These are phyloP conservation scores for Botia almorhae DNA, from an alignment of 2,797 vertebrate species.

Conservation along the genomic window DNA sequence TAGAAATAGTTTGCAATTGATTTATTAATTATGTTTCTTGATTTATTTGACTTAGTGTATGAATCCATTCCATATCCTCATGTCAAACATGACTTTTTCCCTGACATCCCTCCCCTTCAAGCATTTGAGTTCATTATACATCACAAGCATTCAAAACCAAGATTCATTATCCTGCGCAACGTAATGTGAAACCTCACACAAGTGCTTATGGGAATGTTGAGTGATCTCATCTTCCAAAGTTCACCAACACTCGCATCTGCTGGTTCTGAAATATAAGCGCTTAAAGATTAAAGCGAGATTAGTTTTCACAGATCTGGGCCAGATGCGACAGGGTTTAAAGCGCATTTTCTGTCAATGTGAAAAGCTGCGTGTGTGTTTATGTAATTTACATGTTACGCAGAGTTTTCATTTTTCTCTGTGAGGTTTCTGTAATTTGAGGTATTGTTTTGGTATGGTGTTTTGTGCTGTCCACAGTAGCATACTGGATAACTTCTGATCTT, in stretches of 20 bases:
- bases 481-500: not conserved
- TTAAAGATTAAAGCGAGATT: conserved; percentile 59
- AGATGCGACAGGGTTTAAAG: conserved; percentile 40
- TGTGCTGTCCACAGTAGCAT: not conserved
- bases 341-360: conserved; percentile 30
- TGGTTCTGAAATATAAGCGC: conserved; percentile 46
- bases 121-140: not conserved
- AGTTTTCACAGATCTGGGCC: conserved; percentile 46
- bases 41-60: not conserved
- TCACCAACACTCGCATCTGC: conserved; percentile 30
- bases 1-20: no score
- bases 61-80: not conserved
- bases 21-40: no score
- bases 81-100: not conserved
- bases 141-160: conserved; percentile 7
- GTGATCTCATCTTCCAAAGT: conserved; percentile 38
- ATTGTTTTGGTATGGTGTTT: not conserved
- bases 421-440: not conserved
- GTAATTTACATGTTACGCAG: not conserved
- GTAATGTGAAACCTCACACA: conserved; percentile 4
- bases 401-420: not conserved
- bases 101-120: not conserved
- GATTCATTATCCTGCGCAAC: not conserved
- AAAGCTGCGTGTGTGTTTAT: not conserved
- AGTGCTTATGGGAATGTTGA: conserved; percentile 26